Evolutionary conservation across 2,888 invertebrate genomes (phyloP).

Genomic region (Erebia palarica): DNA sequence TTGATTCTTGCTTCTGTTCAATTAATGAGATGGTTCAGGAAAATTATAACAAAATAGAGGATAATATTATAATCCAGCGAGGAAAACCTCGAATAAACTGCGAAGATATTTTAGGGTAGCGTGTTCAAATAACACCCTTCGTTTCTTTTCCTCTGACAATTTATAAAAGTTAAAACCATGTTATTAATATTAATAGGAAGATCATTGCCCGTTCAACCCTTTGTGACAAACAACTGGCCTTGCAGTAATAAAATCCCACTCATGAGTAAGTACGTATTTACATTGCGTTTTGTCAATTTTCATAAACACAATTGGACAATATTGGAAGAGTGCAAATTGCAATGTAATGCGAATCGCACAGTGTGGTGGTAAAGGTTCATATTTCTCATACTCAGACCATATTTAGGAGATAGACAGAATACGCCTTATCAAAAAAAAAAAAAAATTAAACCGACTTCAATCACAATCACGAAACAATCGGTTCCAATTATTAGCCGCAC

Average conservation of each 20-base stretch:
- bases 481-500: too few relatives aligned
- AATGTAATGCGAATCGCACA: background rate
- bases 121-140: background rate
- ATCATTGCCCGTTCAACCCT: constrained; percentile 19
- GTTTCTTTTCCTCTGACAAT: background rate
- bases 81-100: background rate
- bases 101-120: background rate
- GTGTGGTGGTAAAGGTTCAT: constrained; percentile 9
- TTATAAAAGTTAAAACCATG: background rate
- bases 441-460: too few relatives aligned
- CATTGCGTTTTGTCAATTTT: constrained; percentile 20
- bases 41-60: background rate
- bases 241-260: constrained; percentile 17
- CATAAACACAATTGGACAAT: constrained; percentile 22
- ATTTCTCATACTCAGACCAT: constrained; percentile 1
- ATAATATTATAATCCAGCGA: background rate
- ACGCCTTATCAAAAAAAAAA: background rate
- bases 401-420: background rate
- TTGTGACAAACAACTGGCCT: constrained; percentile 18
- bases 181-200: constrained; percentile 16
- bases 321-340: constrained; percentile 10
- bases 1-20: too few relatives aligned
- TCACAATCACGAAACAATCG: too few relatives aligned
- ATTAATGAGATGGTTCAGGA: background rate
- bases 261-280: constrained; percentile 7